phyloP scores from a whole-genome alignment of 2,888 invertebrate species.

The Pycnomerus fuliginosus region DNA sequence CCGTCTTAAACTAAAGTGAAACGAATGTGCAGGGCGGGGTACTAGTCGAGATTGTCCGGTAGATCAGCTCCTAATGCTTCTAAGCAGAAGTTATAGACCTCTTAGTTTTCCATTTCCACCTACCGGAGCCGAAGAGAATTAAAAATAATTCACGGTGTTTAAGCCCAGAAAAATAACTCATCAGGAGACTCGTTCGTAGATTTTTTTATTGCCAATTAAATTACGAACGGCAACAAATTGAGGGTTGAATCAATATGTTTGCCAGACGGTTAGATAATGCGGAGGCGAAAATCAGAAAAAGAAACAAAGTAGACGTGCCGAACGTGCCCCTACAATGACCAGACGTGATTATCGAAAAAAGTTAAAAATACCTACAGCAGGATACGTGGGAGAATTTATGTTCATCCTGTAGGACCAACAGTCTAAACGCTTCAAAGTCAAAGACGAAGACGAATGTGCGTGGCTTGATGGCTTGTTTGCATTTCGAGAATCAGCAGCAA shows the following conservation, averaged over 20 bases:
- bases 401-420: neutral
- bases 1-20: constrained; percentile 27
- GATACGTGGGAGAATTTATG: constrained; percentile 5
- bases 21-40: constrained; percentile 32
- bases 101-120: constrained; percentile 38
- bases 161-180: too few relatives aligned
- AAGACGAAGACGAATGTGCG: too few relatives aligned
- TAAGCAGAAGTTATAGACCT: constrained; percentile 38
- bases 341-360: constrained; percentile 19
- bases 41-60: constrained; percentile 38
- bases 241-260: too few relatives aligned
- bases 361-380: constrained; percentile 7
- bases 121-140: constrained; percentile 6
- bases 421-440: constrained; percentile 6
- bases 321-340: constrained; percentile 16
- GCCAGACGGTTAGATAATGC: neutral
- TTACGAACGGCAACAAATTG: too few relatives aligned
- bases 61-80: constrained; percentile 37
- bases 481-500: too few relatives aligned
- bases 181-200: too few relatives aligned
- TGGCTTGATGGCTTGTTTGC: too few relatives aligned
- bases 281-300: constrained; percentile 5
- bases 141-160: constrained; percentile 1
- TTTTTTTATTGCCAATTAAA: too few relatives aligned
- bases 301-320: constrained; percentile 6